These are phyloP conservation scores for Numenius arquata DNA, from an alignment of 2,113 vertebrate species.

Conservation along the genomic window DNA sequence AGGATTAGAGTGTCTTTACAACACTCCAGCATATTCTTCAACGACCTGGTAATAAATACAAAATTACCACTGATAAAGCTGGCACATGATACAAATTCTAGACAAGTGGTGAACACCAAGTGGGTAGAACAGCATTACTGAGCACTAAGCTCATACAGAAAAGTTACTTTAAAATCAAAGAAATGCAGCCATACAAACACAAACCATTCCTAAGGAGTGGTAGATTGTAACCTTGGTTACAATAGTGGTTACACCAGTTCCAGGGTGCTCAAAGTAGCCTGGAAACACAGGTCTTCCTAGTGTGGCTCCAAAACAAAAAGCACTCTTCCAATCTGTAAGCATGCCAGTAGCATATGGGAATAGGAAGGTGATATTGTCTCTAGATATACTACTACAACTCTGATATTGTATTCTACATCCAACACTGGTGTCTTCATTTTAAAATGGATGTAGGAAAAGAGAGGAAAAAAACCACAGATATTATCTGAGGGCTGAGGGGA, in stretches of 20 bases:
- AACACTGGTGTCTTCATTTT: neutral
- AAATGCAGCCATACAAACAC: neutral
- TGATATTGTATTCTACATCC: neutral
- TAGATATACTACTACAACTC: neutral
- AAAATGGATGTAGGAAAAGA: neutral
- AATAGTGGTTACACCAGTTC: neutral
- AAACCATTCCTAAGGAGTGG: neutral
- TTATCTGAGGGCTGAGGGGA: neutral
- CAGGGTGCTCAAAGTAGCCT: neutral
- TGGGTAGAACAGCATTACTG: neutral
- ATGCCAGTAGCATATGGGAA: neutral
- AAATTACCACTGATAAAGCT: neutral
- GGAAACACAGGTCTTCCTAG: neutral
- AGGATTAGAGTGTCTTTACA: neutral
- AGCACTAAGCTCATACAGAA: neutral
- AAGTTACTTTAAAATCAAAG: neutral
- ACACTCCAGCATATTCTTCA: neutral
- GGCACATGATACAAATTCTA: neutral
- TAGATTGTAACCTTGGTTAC: neutral
- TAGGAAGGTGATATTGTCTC: neutral
- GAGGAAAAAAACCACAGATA: neutral
- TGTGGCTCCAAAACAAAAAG: neutral
- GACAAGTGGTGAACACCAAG: neutral
- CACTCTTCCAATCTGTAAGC: neutral
- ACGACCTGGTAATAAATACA: neutral